Evolutionary conservation across 2,888 invertebrate species (phyloP), one percentile per base, ranked within the genome.

Genomic region (Epirrita christyi): DNA sequence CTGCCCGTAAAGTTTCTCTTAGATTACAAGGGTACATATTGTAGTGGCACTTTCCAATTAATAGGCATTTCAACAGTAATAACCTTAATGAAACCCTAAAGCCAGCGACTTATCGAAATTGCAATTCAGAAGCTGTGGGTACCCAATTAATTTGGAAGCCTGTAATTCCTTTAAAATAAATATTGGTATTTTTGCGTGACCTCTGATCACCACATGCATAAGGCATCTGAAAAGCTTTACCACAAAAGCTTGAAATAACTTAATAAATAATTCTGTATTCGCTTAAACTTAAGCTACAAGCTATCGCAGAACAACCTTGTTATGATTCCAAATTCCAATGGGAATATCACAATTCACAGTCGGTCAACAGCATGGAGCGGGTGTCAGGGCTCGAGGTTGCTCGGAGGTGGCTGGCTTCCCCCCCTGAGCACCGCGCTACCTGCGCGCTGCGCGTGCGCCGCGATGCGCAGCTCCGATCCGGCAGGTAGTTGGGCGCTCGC

Each of bases 401-500:
- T 72, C 67, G 72, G 75, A 77, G 80, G 76, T 71, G 76, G 75
- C 37, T 37, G 28, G 28, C 70, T 70, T 71, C 72, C 72, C 70
- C 71, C 72, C 75, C 73, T 66, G 66, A 74, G 73, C 72, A 71
- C 71, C 71, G 78, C 83, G 85, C 82, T 59, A 55, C 51, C 51
- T 55, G 44, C 51, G 41, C 29, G 54, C 81, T 87, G 87, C 86
- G 85, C 84, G 83, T 82, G 85, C 88, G 88, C 86, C 75, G 83
- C 88, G 90, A 88, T 88, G 58, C 58, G 58, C 54, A 42, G 59
- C 57, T 83, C 81, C 85, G 79, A 82, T 78, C 84, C 84, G 82
- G 83, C 88, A 86, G 90, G 88, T 88, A 88, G 85, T 79, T 76
- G 71, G 81, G 81, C 53, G 63, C 63, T 56, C 60, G 79, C 77